Evolutionary conservation across 2,888 invertebrate species (phyloP).

Genomic region (Athetis lepigone): DNA sequence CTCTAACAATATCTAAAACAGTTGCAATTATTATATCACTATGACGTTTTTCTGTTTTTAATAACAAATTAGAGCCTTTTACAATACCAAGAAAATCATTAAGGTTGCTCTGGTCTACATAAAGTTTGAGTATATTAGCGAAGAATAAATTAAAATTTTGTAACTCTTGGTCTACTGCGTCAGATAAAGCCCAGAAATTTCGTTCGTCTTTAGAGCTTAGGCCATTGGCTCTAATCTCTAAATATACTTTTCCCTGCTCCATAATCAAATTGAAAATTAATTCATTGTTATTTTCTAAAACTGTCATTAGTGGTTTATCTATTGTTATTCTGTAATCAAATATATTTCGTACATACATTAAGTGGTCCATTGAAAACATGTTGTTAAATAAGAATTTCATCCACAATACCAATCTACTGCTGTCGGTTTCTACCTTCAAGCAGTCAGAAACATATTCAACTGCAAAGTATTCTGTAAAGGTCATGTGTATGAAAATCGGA

Average conservation of each 20-base stretch:
- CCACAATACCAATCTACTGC: neutral
- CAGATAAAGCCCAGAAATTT: neutral
- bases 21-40: neutral
- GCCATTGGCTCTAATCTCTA: too few species aligned
- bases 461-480: conserved; percentile 50
- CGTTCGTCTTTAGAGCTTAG: rapidly evolving
- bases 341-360: neutral
- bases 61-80: neutral
- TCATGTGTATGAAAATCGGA: conserved; percentile 43
- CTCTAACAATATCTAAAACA: conserved; percentile 6
- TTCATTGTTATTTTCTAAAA: neutral
- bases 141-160: neutral
- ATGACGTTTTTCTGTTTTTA: neutral
- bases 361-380: conserved; percentile 4
- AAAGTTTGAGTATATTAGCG: neutral
- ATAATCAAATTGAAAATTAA: conserved; percentile 10
- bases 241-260: neutral
- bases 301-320: neutral
- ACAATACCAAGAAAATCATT: neutral
- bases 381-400: neutral
- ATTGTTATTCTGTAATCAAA: conserved; percentile 11
- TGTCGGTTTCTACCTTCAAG: conserved; percentile 19
- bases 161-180: neutral
- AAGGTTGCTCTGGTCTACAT: neutral
- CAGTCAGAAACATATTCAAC: conserved; percentile 43